phyloP scores from a whole-genome alignment of 2,113 vertebrate genomes.

The Thinocorus orbignyianus region DNA sequence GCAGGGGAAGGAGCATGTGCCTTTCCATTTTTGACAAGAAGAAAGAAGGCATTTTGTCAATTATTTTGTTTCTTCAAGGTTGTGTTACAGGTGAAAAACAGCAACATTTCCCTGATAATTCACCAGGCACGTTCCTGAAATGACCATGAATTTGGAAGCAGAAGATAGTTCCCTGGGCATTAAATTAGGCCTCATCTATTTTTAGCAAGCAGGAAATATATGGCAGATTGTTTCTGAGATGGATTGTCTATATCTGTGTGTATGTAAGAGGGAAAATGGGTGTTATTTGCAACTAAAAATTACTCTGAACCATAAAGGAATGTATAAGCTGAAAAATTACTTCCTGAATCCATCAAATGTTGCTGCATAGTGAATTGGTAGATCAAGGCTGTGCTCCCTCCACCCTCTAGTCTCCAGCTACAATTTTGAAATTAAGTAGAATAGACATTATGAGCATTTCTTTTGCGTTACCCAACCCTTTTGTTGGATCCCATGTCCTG shows the following conservation, averaged over 20 bases:
- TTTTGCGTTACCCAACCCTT: not conserved
- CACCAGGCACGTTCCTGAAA: not conserved
- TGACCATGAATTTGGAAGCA: not conserved
- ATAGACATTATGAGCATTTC: not conserved
- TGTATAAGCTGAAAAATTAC: not conserved
- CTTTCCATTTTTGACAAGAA: not conserved
- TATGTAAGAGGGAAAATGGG: not conserved
- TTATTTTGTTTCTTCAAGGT: not conserved
- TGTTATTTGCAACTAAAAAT: not conserved
- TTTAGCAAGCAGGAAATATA: slow-evolving; percentile 10
- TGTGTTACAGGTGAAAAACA: not conserved
- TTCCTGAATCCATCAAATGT: not conserved
- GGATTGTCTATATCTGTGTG: not conserved
- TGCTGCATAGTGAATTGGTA: not conserved
- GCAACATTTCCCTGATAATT: not conserved
- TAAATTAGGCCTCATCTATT: not conserved
- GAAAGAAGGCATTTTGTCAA: not conserved
- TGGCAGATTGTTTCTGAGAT: not conserved
- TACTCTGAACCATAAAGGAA: not conserved
- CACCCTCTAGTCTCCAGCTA: not conserved
- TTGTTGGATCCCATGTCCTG: not conserved
- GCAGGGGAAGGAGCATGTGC: rapidly evolving
- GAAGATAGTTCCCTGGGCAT: not conserved
- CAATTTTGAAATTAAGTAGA: not conserved
- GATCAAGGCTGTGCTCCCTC: not conserved